Evolutionary conservation across 1,140 invertebrate species (phyloP).

Genomic region (Bacillus rossius): DNA sequence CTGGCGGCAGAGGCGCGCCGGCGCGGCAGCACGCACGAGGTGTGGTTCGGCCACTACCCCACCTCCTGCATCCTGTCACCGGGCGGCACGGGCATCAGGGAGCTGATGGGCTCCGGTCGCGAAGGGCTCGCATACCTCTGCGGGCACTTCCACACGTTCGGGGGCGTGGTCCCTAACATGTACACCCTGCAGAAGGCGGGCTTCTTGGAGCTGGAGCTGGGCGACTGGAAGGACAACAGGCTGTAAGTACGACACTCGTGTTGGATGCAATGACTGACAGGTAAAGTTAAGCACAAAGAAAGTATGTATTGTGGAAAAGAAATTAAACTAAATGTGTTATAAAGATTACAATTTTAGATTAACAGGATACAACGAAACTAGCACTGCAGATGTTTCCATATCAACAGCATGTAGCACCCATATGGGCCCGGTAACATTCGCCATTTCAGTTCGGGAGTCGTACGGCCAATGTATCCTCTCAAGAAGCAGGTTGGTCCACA

Average conservation of each 20-base stretch:
- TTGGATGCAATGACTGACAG: too few relatives aligned
- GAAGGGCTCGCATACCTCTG: slow-evolving; percentile 74
- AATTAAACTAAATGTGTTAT: too few relatives aligned
- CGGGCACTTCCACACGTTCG: slow-evolving; percentile 86
- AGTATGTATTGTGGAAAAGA: too few relatives aligned
- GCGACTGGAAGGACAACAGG: slow-evolving; percentile 91
- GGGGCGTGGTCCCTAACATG: slow-evolving; percentile 74
- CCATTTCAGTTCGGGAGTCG: too few relatives aligned
- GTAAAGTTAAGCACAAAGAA: too few relatives aligned
- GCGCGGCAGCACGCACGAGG: slow-evolving; percentile 51
- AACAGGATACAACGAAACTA: too few relatives aligned
- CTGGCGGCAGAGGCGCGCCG: slow-evolving; percentile 45
- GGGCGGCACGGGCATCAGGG: slow-evolving; percentile 49
- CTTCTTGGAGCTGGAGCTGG: slow-evolving; percentile 85
- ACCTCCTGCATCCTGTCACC: slow-evolving; percentile 77
- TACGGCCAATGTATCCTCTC: too few relatives aligned
- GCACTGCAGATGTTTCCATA: too few relatives aligned
- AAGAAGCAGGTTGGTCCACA: too few relatives aligned
- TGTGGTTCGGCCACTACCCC: slow-evolving; percentile 93
- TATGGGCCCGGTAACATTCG: too few relatives aligned
- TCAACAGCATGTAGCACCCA: too few relatives aligned
- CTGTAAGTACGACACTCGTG: slow-evolving; percentile 51
- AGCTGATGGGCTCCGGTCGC: slow-evolving; percentile 49
- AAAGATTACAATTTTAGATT: too few relatives aligned
- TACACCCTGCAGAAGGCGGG: slow-evolving; percentile 79